These are phyloP conservation scores for Epinephelus lanceolatus DNA, from an alignment of 2,113 vertebrate species.

Conservation along the genomic window DNA sequence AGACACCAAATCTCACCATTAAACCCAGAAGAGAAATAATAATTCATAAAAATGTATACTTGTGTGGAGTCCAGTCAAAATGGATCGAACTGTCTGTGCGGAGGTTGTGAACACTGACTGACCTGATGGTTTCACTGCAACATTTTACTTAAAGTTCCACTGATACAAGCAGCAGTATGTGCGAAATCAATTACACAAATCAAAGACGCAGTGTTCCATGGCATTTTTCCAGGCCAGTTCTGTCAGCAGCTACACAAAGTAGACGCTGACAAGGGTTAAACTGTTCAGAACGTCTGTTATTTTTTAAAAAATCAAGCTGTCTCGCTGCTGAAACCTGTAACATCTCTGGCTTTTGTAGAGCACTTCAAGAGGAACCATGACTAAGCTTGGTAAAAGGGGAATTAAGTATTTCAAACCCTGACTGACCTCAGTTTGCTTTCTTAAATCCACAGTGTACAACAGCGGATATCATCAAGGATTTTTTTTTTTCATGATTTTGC, in stretches of 20 bases:
- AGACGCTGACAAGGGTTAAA: background rate
- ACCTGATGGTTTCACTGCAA: background rate
- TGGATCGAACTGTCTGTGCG: background rate
- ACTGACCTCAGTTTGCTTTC: slow-evolving; percentile 11
- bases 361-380: background rate
- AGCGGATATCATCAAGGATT: slow-evolving; percentile 9
- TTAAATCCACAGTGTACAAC: background rate
- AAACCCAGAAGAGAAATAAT: background rate
- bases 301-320: background rate
- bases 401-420: slow-evolving; percentile 7
- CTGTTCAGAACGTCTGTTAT: background rate
- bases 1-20: background rate
- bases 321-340: background rate
- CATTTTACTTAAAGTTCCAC: background rate
- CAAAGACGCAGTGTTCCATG: background rate
- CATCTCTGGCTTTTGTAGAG: background rate
- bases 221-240: background rate
- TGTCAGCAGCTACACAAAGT: background rate
- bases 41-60: background rate
- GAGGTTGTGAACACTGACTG: background rate
- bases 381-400: background rate
- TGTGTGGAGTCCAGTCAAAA: background rate
- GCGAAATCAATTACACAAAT: background rate
- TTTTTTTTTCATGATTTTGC: slow-evolving; percentile 35
- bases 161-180: background rate